Conservation (phyloP, 2,797 vertebrate genomes). For the Scyliorhinus canicula region DNA sequence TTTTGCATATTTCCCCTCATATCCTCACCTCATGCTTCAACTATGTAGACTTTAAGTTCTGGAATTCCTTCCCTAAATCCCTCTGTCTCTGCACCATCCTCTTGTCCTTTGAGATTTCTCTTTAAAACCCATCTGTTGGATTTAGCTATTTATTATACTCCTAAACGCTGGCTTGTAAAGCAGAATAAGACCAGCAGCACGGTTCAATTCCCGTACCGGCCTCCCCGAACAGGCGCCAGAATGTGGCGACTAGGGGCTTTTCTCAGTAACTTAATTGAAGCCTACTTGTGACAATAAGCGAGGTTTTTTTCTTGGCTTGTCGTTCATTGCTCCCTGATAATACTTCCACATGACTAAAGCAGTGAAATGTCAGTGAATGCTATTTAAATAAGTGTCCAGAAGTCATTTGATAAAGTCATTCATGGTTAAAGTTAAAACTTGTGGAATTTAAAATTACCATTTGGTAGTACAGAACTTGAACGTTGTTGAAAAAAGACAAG, state of each 20-base stretch:
- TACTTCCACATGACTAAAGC: not conserved
- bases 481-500: too few species aligned
- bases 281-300: too few species aligned
- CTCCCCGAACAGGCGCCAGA: too few species aligned
- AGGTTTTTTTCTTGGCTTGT: not conserved
- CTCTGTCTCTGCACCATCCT: not conserved
- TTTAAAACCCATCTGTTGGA: not conserved
- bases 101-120: not conserved
- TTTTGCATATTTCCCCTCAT: not conserved
- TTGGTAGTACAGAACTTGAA: too few species aligned
- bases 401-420: not conserved
- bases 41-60: not conserved
- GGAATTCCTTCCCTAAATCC: not conserved
- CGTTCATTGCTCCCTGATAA: not conserved
- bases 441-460: not conserved
- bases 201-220: too few species aligned
- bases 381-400: not conserved
- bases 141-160: not conserved
- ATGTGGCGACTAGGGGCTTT: too few species aligned
- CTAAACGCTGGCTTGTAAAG: too few species aligned
- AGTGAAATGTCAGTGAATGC: not conserved
- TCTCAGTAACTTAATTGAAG: too few species aligned
- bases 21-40: not conserved
- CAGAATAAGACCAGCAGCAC: too few species aligned
- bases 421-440: not conserved